phyloP scores from a whole-genome alignment of 2,797 vertebrate species.

The Oreonectes daqikongensis region DNA sequence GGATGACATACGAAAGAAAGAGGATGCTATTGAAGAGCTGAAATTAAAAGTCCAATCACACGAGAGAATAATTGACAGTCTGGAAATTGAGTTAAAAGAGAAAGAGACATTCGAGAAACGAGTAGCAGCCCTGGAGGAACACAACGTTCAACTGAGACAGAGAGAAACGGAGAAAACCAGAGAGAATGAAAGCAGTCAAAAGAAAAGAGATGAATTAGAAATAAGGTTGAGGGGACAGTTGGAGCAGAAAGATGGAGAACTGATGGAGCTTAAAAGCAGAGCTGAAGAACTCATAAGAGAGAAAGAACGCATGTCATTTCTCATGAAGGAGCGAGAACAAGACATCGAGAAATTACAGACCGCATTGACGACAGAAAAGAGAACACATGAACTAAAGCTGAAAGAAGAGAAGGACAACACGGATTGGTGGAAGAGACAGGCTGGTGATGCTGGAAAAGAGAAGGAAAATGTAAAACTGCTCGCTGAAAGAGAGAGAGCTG shows the following conservation, averaged over 20 bases:
- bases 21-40: conserved; percentile 41
- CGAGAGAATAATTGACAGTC: conserved; percentile 52
- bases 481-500: conserved; percentile 33
- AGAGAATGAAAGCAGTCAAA: conserved; percentile 53
- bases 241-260: conserved; percentile 54
- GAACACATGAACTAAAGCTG: conserved; percentile 29
- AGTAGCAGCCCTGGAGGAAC: conserved; percentile 28
- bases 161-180: conserved; percentile 35
- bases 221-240: conserved; percentile 45
- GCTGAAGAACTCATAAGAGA: conserved; percentile 61
- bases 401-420: conserved; percentile 49
- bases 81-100: conserved; percentile 56
- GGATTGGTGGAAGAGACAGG: conserved; percentile 49
- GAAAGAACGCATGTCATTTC: conserved; percentile 61
- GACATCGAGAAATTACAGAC: conserved; percentile 46
- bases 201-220: conserved; percentile 46
- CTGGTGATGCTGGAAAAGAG: conserved; percentile 35
- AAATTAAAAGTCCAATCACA: conserved; percentile 40
- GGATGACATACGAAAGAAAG: conserved; percentile 49
- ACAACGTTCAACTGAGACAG: conserved; percentile 40
- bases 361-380: conserved; percentile 36
- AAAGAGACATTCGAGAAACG: conserved; percentile 52
- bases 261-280: conserved; percentile 48
- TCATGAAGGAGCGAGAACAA: conserved; percentile 39
- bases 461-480: conserved; percentile 32